Base-by-base conservation (phyloP, 2,888 invertebrate genomes). In the Ophion ellenae region DNA sequence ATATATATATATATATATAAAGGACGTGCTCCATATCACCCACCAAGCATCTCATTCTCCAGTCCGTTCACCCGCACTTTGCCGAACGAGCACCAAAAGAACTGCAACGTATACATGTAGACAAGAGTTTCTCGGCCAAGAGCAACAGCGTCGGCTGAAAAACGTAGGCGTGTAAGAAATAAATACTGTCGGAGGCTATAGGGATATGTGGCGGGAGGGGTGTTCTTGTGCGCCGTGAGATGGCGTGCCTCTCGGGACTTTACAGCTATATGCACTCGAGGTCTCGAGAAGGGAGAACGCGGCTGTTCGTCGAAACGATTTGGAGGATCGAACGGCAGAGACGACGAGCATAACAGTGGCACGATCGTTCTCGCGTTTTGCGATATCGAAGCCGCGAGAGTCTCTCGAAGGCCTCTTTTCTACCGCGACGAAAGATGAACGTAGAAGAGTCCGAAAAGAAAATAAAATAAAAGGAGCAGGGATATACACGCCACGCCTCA, bases 251-350 rank as follows among this genome's bases (percentile, higher is more conserved):
- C 47, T 32, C 47, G 45, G 71, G 69, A 66, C 70, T 82, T 80
- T 76, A 85, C 85, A 85, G 85, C 83, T 80, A 80, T 47, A 61
- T 14, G 11, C 57, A 47, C 32, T 53, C n/a, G 24, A 3, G 53
- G 53, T 14, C 32, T 28, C 69, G 36, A 64, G 57, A 66, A 45
- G 82, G 57, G 59, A 57, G 82, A 85, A 80, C 76, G 53, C 14
- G 24, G 61, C 82, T 76, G 53, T 85, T 85, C 85, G 83, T 76
- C 79, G 82, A 83, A 85, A 85, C 85, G 77, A 85, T 85, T 85
- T 83, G 45, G 67, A 74, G 66, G 47, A 74, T 74, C 59, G 47
- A 36, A 28, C n/a, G 70, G 47, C 14, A 73, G 67, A 45, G 64
- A 45, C 17, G 36, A 20, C 36, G 59, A 32, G 66, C 14, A 53